Percentiles rank a stretch among this genome's conserved stretches.
Conservation (phyloP, 2,888 invertebrate genomes). For the Stenoptilia bipunctidactyla region DNA sequence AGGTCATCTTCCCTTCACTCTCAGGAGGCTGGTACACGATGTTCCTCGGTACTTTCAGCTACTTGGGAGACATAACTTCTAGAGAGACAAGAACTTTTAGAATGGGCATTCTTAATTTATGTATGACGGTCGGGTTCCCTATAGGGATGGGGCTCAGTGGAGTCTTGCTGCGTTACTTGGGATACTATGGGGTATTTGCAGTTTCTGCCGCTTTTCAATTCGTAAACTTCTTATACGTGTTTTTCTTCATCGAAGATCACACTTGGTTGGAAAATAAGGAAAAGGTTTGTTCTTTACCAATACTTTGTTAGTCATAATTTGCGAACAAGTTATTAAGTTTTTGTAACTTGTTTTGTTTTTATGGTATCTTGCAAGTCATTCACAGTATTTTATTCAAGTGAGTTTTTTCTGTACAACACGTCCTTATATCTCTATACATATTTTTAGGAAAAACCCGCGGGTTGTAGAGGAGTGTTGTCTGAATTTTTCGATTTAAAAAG, state of each 20-base stretch:
- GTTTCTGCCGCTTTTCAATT: conserved; percentile 48
- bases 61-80: conserved; percentile 71
- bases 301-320: too few species aligned
- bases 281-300: conserved; percentile 41
- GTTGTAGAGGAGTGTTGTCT: conserved; percentile 32
- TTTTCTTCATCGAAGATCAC: conserved; percentile 50
- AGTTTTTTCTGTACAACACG: not conserved
- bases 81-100: conserved; percentile 70
- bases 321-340: too few species aligned
- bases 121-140: conserved; percentile 62
- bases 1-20: conserved; percentile 61
- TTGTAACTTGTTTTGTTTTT: too few species aligned
- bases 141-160: conserved; percentile 59
- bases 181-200: conserved; percentile 67
- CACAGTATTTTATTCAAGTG: too few species aligned
- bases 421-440: conserved; percentile 2
- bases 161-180: conserved; percentile 41
- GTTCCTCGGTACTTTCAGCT: conserved; percentile 71
- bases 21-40: conserved; percentile 72
- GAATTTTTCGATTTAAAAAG: conserved; percentile 65
- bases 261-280: conserved; percentile 49
- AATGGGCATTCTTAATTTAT: conserved; percentile 65
- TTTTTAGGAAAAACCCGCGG: conserved; percentile 37
- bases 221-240: conserved; percentile 54
- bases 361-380: too few species aligned